These are phyloP conservation scores for Gallinago undulata DNA, from an alignment of 2,113 vertebrate genomes.

Conservation along the genomic window DNA sequence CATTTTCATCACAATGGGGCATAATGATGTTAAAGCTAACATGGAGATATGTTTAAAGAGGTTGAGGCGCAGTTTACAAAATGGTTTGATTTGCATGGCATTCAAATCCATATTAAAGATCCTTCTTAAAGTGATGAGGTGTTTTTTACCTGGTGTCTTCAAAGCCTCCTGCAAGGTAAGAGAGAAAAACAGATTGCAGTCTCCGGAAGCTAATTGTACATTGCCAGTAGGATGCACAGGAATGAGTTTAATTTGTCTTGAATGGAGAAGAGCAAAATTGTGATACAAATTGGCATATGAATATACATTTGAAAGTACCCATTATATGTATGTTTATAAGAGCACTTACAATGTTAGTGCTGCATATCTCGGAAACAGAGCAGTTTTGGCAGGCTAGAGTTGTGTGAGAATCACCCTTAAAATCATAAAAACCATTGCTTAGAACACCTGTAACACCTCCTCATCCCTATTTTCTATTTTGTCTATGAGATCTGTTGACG, in stretches of 20 bases:
- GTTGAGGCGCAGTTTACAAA: conserved; percentile 65
- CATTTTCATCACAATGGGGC: conserved; percentile 80
- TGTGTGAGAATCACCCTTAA: not conserved
- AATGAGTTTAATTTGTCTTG: conserved; percentile 67
- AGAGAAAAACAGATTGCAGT: conserved; percentile 23
- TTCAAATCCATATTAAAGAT: conserved; percentile 50
- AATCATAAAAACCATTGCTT: not conserved
- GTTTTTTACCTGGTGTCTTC: conserved; percentile 44
- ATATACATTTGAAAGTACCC: conserved; percentile 42
- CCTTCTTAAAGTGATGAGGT: not conserved
- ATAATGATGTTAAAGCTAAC: conserved; percentile 78
- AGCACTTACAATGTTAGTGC: not conserved
- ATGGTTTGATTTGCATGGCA: conserved; percentile 67
- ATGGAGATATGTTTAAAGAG: conserved; percentile 66
- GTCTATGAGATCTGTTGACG: not conserved
- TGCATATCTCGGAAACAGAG: not conserved
- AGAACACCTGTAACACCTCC: not conserved
- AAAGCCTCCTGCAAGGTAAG: not conserved
- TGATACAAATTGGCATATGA: conserved; percentile 32
- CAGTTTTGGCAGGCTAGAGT: not conserved
- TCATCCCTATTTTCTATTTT: not conserved
- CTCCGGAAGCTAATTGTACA: conserved; percentile 55
- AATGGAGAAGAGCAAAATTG: conserved; percentile 19
- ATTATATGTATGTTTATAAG: conserved; percentile 12
- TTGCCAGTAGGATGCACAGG: conserved; percentile 48